A percentile compares a stretch with the other conserved stretches of the same genome.
Evolutionary conservation across 2,888 invertebrate genomes (phyloP).

Genomic region (Ctena decussata): DNA sequence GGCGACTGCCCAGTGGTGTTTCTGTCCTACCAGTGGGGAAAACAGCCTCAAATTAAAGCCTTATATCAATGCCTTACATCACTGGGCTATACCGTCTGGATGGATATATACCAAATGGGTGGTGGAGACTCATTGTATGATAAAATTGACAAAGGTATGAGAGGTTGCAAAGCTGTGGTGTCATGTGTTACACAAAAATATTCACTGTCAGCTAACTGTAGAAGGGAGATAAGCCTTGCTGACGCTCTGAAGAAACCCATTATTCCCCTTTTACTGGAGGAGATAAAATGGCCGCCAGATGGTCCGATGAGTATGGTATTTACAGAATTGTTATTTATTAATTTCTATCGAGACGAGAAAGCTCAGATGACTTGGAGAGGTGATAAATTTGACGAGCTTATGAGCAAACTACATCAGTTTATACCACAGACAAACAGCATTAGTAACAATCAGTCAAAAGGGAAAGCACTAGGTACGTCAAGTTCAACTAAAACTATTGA

Average conservation of each 20-base stretch:
- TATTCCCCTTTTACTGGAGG: constrained; percentile 83
- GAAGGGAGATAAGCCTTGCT: constrained; percentile 84
- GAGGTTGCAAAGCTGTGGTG: constrained; percentile 81
- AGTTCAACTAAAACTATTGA: too few species aligned
- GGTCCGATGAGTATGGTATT: constrained; percentile 86
- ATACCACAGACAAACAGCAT: neutral
- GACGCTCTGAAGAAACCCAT: constrained; percentile 85
- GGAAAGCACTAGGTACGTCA: neutral
- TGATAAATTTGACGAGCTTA: constrained; percentile 72
- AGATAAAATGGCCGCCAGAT: constrained; percentile 83
- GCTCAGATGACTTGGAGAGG: constrained; percentile 75
- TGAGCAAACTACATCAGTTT: constrained; percentile 59
- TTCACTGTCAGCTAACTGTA: constrained; percentile 84
- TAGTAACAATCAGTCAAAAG: neutral
- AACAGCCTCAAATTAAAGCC: constrained; percentile 82
- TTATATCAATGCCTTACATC: constrained; percentile 78
- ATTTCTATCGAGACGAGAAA: constrained; percentile 71
- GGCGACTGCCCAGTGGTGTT: constrained; percentile 76
- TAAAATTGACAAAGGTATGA: constrained; percentile 84
- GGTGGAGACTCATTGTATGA: constrained; percentile 86
- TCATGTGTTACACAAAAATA: constrained; percentile 85
- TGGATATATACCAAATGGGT: constrained; percentile 86
- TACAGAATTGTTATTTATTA: constrained; percentile 81
- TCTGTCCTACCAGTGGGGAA: constrained; percentile 86
- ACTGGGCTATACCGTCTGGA: constrained; percentile 84